phyloP scores from a whole-genome alignment of 2,888 invertebrate species.

The Dione vanillae region DNA sequence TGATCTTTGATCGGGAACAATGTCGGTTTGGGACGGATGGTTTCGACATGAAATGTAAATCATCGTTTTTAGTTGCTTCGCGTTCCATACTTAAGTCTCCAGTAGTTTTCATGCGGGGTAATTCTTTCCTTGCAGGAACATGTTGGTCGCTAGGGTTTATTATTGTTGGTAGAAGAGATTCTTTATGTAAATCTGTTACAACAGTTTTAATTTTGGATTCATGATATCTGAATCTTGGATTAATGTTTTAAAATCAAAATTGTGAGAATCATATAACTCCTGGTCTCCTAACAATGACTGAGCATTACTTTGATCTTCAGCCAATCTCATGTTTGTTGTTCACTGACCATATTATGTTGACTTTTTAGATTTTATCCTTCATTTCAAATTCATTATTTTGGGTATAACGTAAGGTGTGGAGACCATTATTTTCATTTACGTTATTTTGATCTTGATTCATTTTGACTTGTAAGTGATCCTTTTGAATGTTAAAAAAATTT shows the following conservation, averaged over 20 bases:
- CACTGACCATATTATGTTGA: not conserved
- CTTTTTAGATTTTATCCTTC: slow-evolving; percentile 21
- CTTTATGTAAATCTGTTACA: not conserved
- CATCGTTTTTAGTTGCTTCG: slow-evolving; percentile 34
- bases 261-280: not conserved
- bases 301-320: slow-evolving; percentile 19
- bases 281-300: slow-evolving; percentile 13
- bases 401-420: slow-evolving; percentile 6
- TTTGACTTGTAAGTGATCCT: slow-evolving; percentile 6
- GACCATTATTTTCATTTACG: not conserved
- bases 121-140: not conserved
- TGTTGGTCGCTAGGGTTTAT: not conserved
- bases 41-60: slow-evolving; percentile 29
- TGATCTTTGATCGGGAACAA: slow-evolving; percentile 30
- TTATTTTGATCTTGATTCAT: not conserved
- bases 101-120: not conserved
- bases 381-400: slow-evolving; percentile 31
- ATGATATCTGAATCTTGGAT: not conserved
- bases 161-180: not conserved
- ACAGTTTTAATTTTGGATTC: slow-evolving; percentile 8
- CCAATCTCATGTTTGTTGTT: slow-evolving; percentile 19
- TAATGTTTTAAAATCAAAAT: slow-evolving; percentile 2
- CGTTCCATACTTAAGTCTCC: slow-evolving; percentile 16
- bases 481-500: not conserved
- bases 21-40: not conserved